Evolutionary conservation across 2,113 vertebrate species (phyloP).

Genomic region (Stegastes partitus): DNA sequence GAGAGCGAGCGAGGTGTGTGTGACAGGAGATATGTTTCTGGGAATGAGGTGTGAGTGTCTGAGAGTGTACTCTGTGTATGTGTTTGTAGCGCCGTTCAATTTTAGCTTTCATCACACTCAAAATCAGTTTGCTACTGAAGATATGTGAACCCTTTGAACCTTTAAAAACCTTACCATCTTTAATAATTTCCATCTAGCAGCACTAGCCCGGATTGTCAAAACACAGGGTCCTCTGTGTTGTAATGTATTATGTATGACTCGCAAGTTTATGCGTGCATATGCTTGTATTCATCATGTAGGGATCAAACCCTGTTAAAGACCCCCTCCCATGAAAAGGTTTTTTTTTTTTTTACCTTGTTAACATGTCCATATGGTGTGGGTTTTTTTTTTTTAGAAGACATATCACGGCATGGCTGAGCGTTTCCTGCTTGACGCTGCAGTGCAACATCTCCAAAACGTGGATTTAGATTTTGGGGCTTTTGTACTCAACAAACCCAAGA

Average conservation of each 20-base stretch:
- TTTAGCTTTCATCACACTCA: conserved; percentile 47
- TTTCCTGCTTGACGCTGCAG: no score
- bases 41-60: conserved; percentile 71
- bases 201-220: conserved; percentile 8
- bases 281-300: neutral
- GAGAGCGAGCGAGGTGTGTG: conserved; percentile 58
- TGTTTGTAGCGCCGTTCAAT: conserved; percentile 35
- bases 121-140: conserved; percentile 35
- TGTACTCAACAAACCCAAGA: no score
- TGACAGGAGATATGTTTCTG: conserved; percentile 77
- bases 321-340: no score
- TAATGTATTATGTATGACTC: neutral
- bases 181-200: conserved; percentile 23
- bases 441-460: no score
- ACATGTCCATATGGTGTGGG: no score
- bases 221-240: neutral
- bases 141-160: conserved; percentile 49
- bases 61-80: conserved; percentile 42
- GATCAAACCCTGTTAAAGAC: neutral
- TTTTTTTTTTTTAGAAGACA: no score
- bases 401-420: no score
- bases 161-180: conserved; percentile 25
- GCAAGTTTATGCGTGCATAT: neutral
- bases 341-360: no score
- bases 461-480: no score